Base-by-base conservation (phyloP, 2,113 vertebrate genomes). In the Meleagris gallopavo region DNA sequence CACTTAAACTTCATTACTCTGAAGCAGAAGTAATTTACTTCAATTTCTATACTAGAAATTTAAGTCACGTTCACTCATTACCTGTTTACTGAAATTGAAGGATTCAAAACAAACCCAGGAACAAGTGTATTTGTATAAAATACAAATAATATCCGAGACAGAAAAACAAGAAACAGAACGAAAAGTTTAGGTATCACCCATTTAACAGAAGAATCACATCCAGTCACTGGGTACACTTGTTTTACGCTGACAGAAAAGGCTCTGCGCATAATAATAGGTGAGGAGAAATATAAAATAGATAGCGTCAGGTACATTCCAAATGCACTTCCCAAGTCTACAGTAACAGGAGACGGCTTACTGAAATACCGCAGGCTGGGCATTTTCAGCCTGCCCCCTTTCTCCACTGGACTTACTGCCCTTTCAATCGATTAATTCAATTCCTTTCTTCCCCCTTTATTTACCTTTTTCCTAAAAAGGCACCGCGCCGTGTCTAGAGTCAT, bases 261-360 rank as follows among this genome's bases (percentile, higher is more conserved):
- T 25, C 9, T 46, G 25, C 10, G 57, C 3, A 15, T 0, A 32
- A 8, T 3, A 34, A 40, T 1, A 4, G 24, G 3, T 24, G 8
- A 74, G 7, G 14, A 29, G 0, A 66, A 52, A 7, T 4, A 34
- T 4, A 54, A 45, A 40, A 8, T 4, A 45, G 0, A 4, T 2
- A n/a, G 6, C 0, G 4, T 2, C 1, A 36, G 25, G 29, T n/a
- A 48, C 20, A 32, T 14, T 10, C 24, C 34, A 45, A 18, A 76
- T 5, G 12, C 34, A 27, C 29, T 70, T 88, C 16, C 38, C n/a
- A 78, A 52, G 40, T 22, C 6, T 2, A 29, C 4, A 20, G 9
- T 6, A 76, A 19, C 10, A 20, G 10, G 8, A 58, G 8, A 32
- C 1, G 0, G 2, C 38, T 65, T 52, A 72, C 4, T 18, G 32